Percentiles rank a stretch among this genome's conserved stretches.
Conservation (phyloP, 2,113 vertebrate genomes). For the Sceloporus tristichus region DNA sequence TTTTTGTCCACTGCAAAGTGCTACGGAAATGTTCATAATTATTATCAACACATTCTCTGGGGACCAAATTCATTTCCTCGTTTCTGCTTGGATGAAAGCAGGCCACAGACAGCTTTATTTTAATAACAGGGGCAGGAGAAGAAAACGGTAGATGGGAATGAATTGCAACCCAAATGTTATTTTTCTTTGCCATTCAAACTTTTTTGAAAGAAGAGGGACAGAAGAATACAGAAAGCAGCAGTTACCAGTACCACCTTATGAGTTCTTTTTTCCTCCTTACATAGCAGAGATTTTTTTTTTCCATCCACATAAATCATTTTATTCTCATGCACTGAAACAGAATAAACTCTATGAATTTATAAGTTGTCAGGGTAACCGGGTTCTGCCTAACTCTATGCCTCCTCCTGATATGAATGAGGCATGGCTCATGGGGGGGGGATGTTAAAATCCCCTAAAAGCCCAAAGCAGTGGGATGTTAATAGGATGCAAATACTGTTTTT, state of each 20-base stretch:
- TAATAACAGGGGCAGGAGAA: not conserved
- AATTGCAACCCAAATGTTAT: constrained; percentile 34
- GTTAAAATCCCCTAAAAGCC: constrained; percentile 47
- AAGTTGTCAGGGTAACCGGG: constrained; percentile 70
- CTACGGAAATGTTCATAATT: constrained; percentile 7
- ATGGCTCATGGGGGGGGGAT: not conserved
- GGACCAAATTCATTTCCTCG: constrained; percentile 14
- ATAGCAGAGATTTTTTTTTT: constrained; percentile 37
- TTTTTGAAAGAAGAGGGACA: not conserved
- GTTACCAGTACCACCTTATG: constrained; percentile 36
- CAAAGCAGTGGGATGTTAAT: constrained; percentile 46
- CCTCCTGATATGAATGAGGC: constrained; percentile 48
- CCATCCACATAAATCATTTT: constrained; percentile 50
- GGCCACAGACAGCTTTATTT: constrained; percentile 44
- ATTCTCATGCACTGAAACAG: constrained; percentile 64
- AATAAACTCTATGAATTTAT: constrained; percentile 63
- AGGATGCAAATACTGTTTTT: constrained; percentile 55
- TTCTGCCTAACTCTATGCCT: constrained; percentile 53
- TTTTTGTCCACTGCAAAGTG: not conserved
- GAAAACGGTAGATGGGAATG: not conserved
- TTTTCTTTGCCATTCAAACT: constrained; percentile 38
- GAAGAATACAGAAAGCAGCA: constrained; percentile 26
- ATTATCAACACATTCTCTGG: constrained; percentile 2
- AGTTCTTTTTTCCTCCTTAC: constrained; percentile 36
- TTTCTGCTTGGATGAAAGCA: constrained; percentile 27